Conservation (phyloP, 1,140 invertebrate genomes). For the Ridgeia piscesae region DNA sequence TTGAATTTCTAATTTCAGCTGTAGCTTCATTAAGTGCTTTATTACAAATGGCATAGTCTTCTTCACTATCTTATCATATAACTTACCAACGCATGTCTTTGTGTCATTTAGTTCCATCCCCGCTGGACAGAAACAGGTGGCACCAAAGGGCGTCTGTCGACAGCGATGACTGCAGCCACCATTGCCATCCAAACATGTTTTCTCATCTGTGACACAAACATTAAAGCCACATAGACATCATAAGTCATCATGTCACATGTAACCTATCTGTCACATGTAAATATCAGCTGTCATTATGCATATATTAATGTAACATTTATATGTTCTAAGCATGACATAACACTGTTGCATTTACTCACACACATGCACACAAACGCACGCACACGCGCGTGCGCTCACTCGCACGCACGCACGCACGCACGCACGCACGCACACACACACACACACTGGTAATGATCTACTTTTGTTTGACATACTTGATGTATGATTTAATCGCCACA, state of each 20-base stretch:
- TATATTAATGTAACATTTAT: conserved; percentile 14
- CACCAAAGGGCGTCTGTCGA: conserved; percentile 85
- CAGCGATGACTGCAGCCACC: conserved; percentile 81
- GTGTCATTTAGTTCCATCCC: conserved; percentile 65
- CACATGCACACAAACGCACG: too few species aligned
- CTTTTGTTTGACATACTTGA: too few species aligned
- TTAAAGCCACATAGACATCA: not conserved
- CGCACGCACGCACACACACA: too few species aligned
- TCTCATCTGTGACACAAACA: conserved; percentile 33
- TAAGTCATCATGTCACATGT: not conserved
- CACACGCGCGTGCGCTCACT: too few species aligned
- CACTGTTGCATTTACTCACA: conserved; percentile 33
- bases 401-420: too few species aligned
- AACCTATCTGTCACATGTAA: not conserved
- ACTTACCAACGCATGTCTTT: conserved; percentile 65
- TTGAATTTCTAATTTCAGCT: too few species aligned
- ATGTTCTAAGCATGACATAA: conserved; percentile 7
- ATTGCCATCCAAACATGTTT: conserved; percentile 44
- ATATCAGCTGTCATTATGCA: not conserved
- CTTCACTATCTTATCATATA: not conserved
- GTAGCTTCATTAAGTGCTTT: too few species aligned
- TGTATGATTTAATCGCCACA: too few species aligned
- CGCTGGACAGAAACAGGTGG: conserved; percentile 82
- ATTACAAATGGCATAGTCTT: too few species aligned
- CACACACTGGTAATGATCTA: too few species aligned